A percentile compares a stretch with the other conserved stretches of the same genome.
Conservation (phyloP, 2,888 invertebrate genomes). For the Steromphala cineraria region DNA sequence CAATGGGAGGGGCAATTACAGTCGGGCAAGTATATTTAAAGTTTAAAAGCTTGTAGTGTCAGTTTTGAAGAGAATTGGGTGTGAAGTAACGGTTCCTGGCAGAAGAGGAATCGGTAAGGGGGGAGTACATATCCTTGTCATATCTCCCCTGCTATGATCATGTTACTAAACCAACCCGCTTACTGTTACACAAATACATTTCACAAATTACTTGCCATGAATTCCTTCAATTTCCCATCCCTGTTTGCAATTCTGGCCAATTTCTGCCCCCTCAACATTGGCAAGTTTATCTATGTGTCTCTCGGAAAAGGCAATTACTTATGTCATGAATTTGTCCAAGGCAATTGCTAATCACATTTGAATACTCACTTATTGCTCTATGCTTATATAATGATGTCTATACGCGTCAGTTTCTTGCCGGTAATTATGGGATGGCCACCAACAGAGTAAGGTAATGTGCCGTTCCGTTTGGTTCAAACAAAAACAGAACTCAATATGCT, state of each 20-base stretch:
- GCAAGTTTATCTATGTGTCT: not conserved
- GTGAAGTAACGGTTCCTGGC: too few species aligned
- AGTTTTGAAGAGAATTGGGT: not conserved
- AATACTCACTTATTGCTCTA: not conserved
- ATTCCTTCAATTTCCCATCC: constrained; percentile 3
- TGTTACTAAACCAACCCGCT: constrained; percentile 3
- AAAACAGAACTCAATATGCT: too few species aligned
- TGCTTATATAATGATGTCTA: not conserved
- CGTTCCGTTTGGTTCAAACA: too few species aligned
- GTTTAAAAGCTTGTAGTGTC: not conserved
- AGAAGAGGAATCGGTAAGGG: not conserved
- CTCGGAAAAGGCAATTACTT: not conserved
- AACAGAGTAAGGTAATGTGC: not conserved
- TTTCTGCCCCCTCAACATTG: not conserved
- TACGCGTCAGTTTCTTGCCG: not conserved
- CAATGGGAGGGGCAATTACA: too few species aligned
- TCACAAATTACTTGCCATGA: not conserved
- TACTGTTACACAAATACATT: constrained; percentile 16
- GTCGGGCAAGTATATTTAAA: too few species aligned
- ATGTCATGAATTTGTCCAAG: constrained; percentile 10
- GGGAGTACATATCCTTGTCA: constrained; percentile 3
- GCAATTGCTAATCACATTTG: not conserved
- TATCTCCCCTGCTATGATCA: not conserved
- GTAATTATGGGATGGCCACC: constrained; percentile 2
- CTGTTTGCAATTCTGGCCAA: constrained; percentile 13